Base-by-base conservation (phyloP, 1,140 invertebrate species). In the Antheraea pernyi region DNA sequence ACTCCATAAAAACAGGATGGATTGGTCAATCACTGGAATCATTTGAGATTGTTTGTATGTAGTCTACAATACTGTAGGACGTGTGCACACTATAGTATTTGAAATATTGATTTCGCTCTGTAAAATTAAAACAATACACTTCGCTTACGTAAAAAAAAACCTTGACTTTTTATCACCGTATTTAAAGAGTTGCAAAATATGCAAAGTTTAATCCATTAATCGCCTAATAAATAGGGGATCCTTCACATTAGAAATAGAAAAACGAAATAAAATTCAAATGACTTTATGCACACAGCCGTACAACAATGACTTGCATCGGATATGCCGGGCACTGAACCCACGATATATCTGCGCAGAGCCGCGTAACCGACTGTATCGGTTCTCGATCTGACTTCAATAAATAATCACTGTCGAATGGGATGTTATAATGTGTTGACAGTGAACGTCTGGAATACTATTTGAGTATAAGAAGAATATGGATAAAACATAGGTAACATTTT, bases 51-150 rank as follows among this genome's bases (percentile, higher is more conserved):
- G 30, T 63, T 22, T 37, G 37, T 36, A 61, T 19, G 16, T 36
- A 63, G 61, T 63, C 30, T 63, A 63, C 30, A 63, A 13, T 63
- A 30, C 61, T 53, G 16, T 53, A n/a, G 61, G 61, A 37, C 37
- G 30, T 30, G 30, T 36, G 13, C 30, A 63, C 22, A 63, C 18
- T 63, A 36, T 36, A 22, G 16, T 6, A 53, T 53, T 53, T 53
- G 16, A 13, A 53, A 53, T 53, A 11, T 16, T 1, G 0, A 53
- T 53, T 53, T 53, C 16, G 2, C 1, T n/a, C 16, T 53, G 13
- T 13, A 16, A 42, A 42, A 42, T 3, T 8, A 10, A 42, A 42
- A 42, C 13, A 53, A n/a, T n/a, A n/a, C n/a, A n/a, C n/a, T n/a
- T n/a, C n/a, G n/a, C n/a, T n/a, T n/a, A n/a, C n/a, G n/a, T n/a